Percentiles rank a stretch among this genome's conserved stretches.
Evolutionary conservation across 2,797 vertebrate genomes (phyloP).

Genomic region (Apogon hyalosoma): DNA sequence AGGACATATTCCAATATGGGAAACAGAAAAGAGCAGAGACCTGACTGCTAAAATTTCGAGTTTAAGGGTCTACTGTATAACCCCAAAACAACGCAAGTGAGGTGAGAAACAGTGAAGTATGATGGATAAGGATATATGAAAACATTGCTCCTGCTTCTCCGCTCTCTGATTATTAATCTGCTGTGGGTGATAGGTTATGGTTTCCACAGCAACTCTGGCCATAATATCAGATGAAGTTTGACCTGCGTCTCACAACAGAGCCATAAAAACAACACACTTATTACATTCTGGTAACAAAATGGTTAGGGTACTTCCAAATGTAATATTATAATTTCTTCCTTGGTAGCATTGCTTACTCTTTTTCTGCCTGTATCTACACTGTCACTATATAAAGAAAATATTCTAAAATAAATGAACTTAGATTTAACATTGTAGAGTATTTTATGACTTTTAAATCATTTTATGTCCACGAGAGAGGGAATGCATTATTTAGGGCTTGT

Average conservation of each 20-base stretch:
- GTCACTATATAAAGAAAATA: no score
- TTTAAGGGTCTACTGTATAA: not conserved
- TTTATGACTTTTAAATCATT: slow-evolving; percentile 10
- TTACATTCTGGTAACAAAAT: no score
- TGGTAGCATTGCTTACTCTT: no score
- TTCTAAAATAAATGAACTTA: no score
- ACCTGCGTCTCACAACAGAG: slow-evolving; percentile 4
- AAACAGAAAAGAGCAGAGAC: not conserved
- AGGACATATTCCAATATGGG: not conserved
- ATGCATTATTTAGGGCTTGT: slow-evolving; percentile 9
- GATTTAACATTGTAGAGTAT: no score
- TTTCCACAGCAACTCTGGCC: slow-evolving; percentile 5
- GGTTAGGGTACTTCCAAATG: no score
- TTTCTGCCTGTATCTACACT: no score
- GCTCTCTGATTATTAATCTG: slow-evolving; percentile 7
- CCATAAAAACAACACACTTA: not conserved
- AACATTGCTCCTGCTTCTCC: slow-evolving; percentile 2
- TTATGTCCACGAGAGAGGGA: slow-evolving; percentile 2
- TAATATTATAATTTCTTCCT: no score
- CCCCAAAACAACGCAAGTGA: slow-evolving; percentile 8
- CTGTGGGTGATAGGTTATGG: slow-evolving; percentile 5
- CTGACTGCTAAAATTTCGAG: not conserved
- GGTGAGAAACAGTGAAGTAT: slow-evolving; percentile 4
- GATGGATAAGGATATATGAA: slow-evolving; percentile 15
- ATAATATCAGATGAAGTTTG: slow-evolving; percentile 7